Evolutionary conservation across 2,797 vertebrate species (phyloP).

Genomic region (Mionectes olivaceus): DNA sequence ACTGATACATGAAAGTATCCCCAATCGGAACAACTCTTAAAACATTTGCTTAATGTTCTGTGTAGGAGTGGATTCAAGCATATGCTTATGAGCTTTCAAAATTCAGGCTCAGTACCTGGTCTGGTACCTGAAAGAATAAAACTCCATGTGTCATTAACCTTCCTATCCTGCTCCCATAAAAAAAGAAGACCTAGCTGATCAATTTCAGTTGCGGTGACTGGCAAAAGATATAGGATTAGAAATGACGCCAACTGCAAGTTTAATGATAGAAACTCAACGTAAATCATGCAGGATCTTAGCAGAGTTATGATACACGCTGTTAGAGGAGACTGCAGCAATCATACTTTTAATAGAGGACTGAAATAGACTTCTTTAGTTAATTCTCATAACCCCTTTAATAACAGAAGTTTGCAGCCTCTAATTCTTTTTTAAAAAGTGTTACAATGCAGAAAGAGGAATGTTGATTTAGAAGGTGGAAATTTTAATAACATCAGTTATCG

Average conservation of each 20-base stretch:
- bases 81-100: background rate
- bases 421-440: background rate
- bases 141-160: slow-evolving; percentile 24
- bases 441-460: background rate
- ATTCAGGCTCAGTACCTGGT: background rate
- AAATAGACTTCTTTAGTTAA: background rate
- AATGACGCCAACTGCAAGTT: background rate
- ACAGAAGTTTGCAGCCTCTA: background rate
- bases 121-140: slow-evolving; percentile 23
- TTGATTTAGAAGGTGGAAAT: background rate
- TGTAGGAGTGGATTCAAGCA: slow-evolving; percentile 3
- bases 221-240: background rate
- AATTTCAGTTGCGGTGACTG: slow-evolving; percentile 23
- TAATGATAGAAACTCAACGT: background rate
- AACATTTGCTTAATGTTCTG: slow-evolving; percentile 44
- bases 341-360: background rate
- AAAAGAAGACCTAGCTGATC: background rate
- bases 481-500: background rate
- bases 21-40: background rate
- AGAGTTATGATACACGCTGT: background rate
- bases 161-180: background rate
- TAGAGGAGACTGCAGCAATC: background rate
- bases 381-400: background rate
- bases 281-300: slow-evolving; percentile 3
- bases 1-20: background rate